Evolutionary conservation across 2,888 invertebrate genomes (phyloP).

Genomic region (Catocala sponsa): DNA sequence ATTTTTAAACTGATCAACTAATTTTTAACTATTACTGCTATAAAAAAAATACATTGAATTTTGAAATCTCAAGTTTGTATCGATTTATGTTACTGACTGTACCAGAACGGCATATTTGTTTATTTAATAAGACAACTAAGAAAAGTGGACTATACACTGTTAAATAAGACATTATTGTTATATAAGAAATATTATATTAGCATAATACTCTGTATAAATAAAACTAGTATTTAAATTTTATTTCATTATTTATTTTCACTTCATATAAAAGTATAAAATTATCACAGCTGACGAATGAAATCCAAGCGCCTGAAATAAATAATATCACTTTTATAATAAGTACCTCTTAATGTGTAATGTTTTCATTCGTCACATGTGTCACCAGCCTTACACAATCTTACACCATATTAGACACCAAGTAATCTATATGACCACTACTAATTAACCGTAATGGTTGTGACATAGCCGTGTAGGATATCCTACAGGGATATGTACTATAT

Average conservation of each 20-base stretch:
- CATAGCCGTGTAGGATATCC: too few species aligned
- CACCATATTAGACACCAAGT: background rate
- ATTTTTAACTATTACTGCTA: too few species aligned
- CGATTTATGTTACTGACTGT: too few species aligned
- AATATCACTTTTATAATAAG: constrained; percentile 31
- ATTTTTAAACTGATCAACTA: too few species aligned
- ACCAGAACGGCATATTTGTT: too few species aligned
- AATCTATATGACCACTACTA: background rate
- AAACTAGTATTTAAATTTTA: constrained; percentile 32
- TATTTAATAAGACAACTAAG: too few species aligned
- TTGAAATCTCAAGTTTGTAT: too few species aligned
- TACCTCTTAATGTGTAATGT: constrained; percentile 11
- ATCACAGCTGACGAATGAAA: constrained; percentile 20
- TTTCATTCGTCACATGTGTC: constrained; percentile 16
- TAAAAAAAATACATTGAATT: too few species aligned
- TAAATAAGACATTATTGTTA: too few species aligned
- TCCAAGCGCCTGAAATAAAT: constrained; percentile 31
- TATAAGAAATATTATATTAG: background rate
- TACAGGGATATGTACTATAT: too few species aligned
- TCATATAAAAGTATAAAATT: constrained; percentile 49
- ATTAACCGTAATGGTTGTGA: too few species aligned
- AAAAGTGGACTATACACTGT: too few species aligned
- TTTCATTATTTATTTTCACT: constrained; percentile 42
- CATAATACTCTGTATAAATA: constrained; percentile 25
- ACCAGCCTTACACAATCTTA: constrained; percentile 3